Evolutionary conservation across 2,797 vertebrate species (phyloP).

Genomic region (Lepilemur ruficaudatus): DNA sequence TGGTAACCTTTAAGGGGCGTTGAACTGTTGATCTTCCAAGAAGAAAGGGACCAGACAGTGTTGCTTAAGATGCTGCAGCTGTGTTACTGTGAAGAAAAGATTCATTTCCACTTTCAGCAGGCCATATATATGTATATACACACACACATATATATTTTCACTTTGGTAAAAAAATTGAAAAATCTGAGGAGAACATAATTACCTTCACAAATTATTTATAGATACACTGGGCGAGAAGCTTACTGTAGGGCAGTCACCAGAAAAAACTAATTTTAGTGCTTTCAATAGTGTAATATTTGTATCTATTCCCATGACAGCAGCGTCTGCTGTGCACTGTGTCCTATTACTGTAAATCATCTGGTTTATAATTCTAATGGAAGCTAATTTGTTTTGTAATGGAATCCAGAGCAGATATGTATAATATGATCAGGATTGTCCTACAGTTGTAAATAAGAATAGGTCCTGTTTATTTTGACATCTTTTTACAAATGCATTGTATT

Average conservation of each 20-base stretch:
- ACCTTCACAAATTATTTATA: slow-evolving; percentile 70
- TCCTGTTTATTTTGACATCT: slow-evolving; percentile 87
- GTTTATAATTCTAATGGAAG: slow-evolving; percentile 75
- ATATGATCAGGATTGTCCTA: slow-evolving; percentile 81
- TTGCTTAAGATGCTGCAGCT: slow-evolving; percentile 76
- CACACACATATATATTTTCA: neutral
- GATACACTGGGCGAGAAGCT: slow-evolving; percentile 66
- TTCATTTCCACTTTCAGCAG: slow-evolving; percentile 72
- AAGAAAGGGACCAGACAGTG: slow-evolving; percentile 77
- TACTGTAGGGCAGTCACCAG: slow-evolving; percentile 70
- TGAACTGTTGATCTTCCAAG: slow-evolving; percentile 68
- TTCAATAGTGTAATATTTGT: slow-evolving; percentile 72
- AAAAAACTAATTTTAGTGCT: slow-evolving; percentile 77
- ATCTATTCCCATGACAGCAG: slow-evolving; percentile 74
- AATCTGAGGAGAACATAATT: slow-evolving; percentile 70
- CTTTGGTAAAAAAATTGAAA: slow-evolving; percentile 65
- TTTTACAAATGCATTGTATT: slow-evolving; percentile 85
- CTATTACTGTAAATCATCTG: slow-evolving; percentile 79
- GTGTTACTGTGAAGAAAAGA: slow-evolving; percentile 78
- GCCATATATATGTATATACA: neutral
- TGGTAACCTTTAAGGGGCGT: slow-evolving; percentile 25
- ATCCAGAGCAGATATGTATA: slow-evolving; percentile 79
- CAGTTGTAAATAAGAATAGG: slow-evolving; percentile 85
- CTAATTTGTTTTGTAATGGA: slow-evolving; percentile 81
- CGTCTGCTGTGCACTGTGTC: slow-evolving; percentile 77